Percentiles rank a stretch among this genome's conserved stretches.
Evolutionary conservation across 2,113 vertebrate species (phyloP).

Genomic region (Myiopsitta monachus): DNA sequence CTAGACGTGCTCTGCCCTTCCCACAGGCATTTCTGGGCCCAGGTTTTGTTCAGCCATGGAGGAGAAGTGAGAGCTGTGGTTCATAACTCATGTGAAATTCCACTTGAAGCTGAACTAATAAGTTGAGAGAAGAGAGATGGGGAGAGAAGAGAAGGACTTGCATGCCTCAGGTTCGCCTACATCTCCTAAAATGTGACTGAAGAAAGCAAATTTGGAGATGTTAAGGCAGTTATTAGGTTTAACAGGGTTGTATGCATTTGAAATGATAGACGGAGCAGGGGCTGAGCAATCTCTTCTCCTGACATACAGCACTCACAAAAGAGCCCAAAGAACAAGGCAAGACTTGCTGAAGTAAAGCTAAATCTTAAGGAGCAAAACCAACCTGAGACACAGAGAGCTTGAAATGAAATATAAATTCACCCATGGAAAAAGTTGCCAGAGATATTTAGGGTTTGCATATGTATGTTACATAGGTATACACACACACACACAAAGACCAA

Average conservation of each 20-base stretch:
- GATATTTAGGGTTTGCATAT: slow-evolving; percentile 15
- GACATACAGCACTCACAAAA: neutral
- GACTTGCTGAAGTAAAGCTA: neutral
- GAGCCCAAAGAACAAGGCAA: neutral
- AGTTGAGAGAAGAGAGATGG: neutral
- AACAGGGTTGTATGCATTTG: neutral
- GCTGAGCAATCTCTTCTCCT: rapidly evolving
- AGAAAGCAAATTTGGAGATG: neutral
- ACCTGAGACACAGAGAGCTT: neutral
- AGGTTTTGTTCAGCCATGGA: neutral
- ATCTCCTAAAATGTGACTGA: neutral
- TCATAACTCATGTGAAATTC: neutral
- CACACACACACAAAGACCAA: neutral
- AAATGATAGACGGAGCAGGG: neutral
- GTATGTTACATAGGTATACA: neutral
- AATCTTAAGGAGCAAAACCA: neutral
- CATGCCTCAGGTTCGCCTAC: neutral
- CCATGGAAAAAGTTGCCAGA: neutral
- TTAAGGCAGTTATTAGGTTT: neutral
- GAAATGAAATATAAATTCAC: slow-evolving; percentile 18
- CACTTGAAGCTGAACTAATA: neutral
- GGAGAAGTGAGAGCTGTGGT: neutral
- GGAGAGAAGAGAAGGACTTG: neutral
- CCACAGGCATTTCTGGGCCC: neutral
- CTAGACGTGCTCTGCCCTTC: neutral